Percentiles rank a stretch among this genome's conserved stretches.
Evolutionary conservation across 2,113 vertebrate genomes (phyloP).

Genomic region (Electrona antarctica): DNA sequence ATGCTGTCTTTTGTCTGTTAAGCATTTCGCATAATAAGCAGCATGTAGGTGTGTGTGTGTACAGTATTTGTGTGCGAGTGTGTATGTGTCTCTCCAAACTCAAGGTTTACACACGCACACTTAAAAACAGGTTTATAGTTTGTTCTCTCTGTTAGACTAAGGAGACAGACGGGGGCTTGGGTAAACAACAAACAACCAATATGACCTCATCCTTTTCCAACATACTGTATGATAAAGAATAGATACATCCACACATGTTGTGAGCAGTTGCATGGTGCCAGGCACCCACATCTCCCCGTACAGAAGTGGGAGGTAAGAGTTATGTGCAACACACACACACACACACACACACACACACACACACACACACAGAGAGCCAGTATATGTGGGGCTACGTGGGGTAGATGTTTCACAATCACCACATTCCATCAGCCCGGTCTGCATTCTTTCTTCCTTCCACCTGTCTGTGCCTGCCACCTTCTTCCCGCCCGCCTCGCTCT

Average conservation of each 20-base stretch:
- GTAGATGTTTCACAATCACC: constrained; percentile 68
- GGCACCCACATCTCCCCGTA: constrained; percentile 26
- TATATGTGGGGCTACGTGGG: constrained; percentile 20
- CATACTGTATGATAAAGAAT: too few species aligned
- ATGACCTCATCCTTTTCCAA: too few species aligned
- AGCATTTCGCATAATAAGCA: too few species aligned
- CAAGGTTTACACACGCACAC: too few species aligned
- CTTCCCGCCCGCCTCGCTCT: constrained; percentile 1
- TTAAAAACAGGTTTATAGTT: too few species aligned
- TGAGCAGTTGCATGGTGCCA: constrained; percentile 31
- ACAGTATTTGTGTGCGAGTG: too few species aligned
- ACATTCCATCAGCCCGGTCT: constrained; percentile 69
- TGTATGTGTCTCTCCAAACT: too few species aligned
- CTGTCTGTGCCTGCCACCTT: constrained; percentile 56
- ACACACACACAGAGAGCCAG: constrained; percentile 30
- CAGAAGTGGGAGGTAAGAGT: constrained; percentile 8
- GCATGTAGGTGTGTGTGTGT: too few species aligned
- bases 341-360: constrained; percentile 27
- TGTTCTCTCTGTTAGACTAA: too few species aligned
- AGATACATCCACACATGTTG: not conserved
- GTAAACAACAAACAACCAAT: too few species aligned
- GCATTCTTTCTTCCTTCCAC: constrained; percentile 54
- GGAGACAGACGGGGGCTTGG: too few species aligned
- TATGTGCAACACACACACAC: constrained; percentile 25
- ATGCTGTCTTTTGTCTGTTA: too few species aligned